Percentiles rank a stretch among this genome's conserved stretches.
Conservation (phyloP, 2,113 vertebrate genomes). For the Callopanchax toddi region DNA sequence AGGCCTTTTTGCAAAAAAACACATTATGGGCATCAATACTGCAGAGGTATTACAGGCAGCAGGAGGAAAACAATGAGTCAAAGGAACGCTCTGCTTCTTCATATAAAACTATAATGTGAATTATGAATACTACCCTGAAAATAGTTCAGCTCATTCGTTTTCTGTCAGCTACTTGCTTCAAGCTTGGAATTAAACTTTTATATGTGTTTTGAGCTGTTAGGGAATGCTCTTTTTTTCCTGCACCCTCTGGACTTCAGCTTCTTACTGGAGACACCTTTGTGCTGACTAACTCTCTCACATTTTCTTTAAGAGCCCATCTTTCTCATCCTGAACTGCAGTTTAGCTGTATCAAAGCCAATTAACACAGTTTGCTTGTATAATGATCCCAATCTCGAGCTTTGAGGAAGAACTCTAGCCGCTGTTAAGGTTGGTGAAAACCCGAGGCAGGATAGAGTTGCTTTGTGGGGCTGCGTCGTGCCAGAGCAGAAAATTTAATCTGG, state of each 20-base stretch:
- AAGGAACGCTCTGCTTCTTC: slow-evolving; percentile 42
- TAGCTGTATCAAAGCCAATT: slow-evolving; percentile 38
- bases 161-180: slow-evolving; percentile 57
- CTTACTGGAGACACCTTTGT: slow-evolving; percentile 44
- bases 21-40: slow-evolving; percentile 9
- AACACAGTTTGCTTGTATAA: slow-evolving; percentile 41
- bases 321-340: neutral
- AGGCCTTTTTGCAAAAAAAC: slow-evolving; percentile 13
- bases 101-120: slow-evolving; percentile 72
- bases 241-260: slow-evolving; percentile 42
- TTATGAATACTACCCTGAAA: slow-evolving; percentile 76
- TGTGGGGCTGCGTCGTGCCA: slow-evolving; percentile 32
- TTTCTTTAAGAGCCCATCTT: slow-evolving; percentile 5
- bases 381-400: slow-evolving; percentile 23
- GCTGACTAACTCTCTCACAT: slow-evolving; percentile 28
- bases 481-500: slow-evolving; percentile 58
- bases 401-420: slow-evolving; percentile 16
- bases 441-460: slow-evolving; percentile 39
- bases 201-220: slow-evolving; percentile 69
- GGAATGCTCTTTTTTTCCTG: slow-evolving; percentile 40
- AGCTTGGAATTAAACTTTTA: slow-evolving; percentile 76
- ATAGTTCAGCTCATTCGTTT: slow-evolving; percentile 65
- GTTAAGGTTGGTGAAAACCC: slow-evolving; percentile 40
- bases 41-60: slow-evolving; percentile 27
- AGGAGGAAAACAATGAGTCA: slow-evolving; percentile 26